Evolutionary conservation across 2,113 vertebrate genomes (phyloP).

Genomic region (Cololabis saira): DNA sequence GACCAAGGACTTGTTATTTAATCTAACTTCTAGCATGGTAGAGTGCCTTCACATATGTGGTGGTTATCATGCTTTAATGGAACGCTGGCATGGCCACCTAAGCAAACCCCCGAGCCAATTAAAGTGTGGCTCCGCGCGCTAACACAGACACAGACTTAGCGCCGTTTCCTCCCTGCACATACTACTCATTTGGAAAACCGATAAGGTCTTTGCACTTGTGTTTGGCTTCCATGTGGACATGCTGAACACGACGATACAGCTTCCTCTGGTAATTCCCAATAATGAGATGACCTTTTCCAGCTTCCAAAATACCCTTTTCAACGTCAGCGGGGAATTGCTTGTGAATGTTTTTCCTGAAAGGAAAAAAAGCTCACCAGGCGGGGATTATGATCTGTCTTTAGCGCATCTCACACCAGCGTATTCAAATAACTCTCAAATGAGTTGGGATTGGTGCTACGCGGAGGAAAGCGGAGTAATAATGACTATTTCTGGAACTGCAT

Average conservation of each 20-base stretch:
- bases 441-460: conserved; percentile 30
- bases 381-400: conserved; percentile 46
- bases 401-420: conserved; percentile 21
- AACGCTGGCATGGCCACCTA: conserved; percentile 47
- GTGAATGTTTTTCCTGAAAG: conserved; percentile 13
- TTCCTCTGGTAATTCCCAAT: conserved; percentile 64
- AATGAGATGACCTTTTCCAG: conserved; percentile 64
- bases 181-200: conserved; percentile 53
- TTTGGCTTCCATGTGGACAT: conserved; percentile 36
- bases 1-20: conserved; percentile 40
- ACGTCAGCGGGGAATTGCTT: conserved; percentile 44
- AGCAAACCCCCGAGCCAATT: conserved; percentile 67
- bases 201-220: conserved; percentile 58
- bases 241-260: conserved; percentile 36
- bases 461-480: conserved; percentile 37
- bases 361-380: conserved; percentile 14
- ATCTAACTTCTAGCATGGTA: conserved; percentile 33
- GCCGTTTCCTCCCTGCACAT: conserved; percentile 26
- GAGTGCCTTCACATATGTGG: conserved; percentile 34
- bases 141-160: conserved; percentile 33
- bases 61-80: conserved; percentile 52
- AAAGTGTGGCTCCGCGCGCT: conserved; percentile 41
- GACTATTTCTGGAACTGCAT: conserved; percentile 23
- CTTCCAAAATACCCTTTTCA: conserved; percentile 45
- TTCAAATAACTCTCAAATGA: conserved; percentile 36